phyloP scores from a whole-genome alignment of 2,797 vertebrate genomes.

The Macropus fuliginosus region DNA sequence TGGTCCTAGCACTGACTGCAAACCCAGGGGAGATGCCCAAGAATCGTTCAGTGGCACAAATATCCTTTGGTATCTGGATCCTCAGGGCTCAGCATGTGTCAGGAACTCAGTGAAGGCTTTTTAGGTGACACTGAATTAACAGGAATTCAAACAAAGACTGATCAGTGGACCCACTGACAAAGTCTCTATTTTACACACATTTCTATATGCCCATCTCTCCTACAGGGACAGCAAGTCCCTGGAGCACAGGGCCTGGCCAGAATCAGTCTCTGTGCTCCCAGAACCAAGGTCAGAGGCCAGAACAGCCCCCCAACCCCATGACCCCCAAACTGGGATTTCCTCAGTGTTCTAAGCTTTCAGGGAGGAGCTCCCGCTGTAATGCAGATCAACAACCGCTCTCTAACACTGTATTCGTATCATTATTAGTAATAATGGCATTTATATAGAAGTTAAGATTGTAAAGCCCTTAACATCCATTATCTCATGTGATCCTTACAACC shows the following conservation, averaged over 20 bases:
- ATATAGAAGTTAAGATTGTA: no score
- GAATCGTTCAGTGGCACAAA: no score
- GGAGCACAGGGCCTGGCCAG: no score
- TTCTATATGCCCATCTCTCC: background rate
- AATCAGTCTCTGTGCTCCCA: background rate
- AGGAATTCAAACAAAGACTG: no score
- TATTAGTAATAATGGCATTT: background rate
- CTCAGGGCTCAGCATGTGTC: background rate
- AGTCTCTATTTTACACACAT: background rate
- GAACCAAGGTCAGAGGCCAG: background rate
- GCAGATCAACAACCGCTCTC: background rate
- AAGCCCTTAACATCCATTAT: background rate
- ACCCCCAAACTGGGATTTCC: no score
- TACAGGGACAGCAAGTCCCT: no score
- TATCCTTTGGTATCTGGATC: background rate
- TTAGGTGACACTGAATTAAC: no score
- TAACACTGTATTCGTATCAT: rapidly evolving
- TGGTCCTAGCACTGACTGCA: background rate
- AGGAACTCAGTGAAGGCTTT: no score
- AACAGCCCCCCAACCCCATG: no score
- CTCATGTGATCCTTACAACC: background rate
- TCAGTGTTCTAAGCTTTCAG: background rate
- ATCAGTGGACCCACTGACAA: background rate
- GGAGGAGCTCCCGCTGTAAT: background rate
- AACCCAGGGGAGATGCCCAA: background rate